These are phyloP conservation scores for Nannobrachium achirus DNA, from an alignment of 2,113 vertebrate species.

Conservation along the genomic window DNA sequence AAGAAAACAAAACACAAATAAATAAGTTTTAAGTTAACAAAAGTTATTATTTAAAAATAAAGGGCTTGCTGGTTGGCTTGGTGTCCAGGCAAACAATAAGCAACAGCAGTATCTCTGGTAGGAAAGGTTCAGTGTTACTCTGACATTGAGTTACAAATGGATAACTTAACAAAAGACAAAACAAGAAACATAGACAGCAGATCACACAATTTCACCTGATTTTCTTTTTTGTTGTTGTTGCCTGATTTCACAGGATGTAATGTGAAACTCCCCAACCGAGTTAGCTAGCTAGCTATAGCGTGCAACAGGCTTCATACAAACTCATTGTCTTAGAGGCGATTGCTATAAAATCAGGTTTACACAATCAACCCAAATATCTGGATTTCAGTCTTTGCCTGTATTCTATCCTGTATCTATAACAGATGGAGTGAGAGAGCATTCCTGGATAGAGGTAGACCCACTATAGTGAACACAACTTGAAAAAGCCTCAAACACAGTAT, in stretches of 20 bases:
- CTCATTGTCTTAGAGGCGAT: conserved; percentile 48
- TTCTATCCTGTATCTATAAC: neutral
- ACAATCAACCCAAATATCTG: neutral
- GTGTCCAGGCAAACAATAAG: conserved; percentile 19
- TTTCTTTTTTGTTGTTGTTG: no score
- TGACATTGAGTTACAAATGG: neutral
- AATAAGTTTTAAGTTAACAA: conserved; percentile 84
- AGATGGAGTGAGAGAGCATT: no score
- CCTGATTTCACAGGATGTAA: conserved; percentile 45
- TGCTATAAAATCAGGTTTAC: conserved; percentile 24
- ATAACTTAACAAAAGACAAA: neutral
- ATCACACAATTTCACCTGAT: neutral
- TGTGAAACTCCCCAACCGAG: conserved; percentile 14
- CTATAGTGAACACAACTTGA: no score
- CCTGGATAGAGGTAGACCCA: no score
- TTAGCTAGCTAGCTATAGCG: conserved; percentile 17
- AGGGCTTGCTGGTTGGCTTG: conserved; percentile 34
- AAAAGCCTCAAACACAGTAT: no score
- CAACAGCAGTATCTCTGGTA: conserved; percentile 21
- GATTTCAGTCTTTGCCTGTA: neutral
- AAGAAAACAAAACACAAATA: conserved; percentile 67
- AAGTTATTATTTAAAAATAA: conserved; percentile 41
- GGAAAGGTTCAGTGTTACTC: neutral
- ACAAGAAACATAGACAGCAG: neutral
- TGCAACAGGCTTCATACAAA: conserved; percentile 21